Percentiles rank a stretch among this genome's conserved stretches.
Conservation (phyloP, 2,113 vertebrate species). For the Paracyprichromis sp. region DNA sequence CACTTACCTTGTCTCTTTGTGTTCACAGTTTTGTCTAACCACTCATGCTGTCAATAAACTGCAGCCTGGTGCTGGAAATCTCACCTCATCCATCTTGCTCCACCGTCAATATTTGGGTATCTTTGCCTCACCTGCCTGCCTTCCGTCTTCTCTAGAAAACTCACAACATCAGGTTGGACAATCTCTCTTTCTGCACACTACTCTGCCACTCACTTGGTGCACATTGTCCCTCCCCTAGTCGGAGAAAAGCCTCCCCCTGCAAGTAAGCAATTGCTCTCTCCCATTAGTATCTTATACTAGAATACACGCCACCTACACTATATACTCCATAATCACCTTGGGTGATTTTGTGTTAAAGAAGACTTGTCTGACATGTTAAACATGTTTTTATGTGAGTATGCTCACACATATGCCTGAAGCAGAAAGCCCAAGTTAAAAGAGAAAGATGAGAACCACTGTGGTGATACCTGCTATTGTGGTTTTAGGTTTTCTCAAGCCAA, state of each 20-base stretch:
- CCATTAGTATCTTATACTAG: background rate
- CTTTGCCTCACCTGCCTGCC: background rate
- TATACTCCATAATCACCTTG: background rate
- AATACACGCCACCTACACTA: background rate
- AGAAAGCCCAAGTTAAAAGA: background rate
- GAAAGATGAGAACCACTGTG: background rate
- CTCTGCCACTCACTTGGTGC: background rate
- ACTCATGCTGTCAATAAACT: background rate
- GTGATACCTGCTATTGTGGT: background rate
- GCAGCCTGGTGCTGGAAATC: background rate
- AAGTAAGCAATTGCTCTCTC: background rate
- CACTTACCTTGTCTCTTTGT: background rate
- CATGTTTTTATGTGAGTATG: background rate
- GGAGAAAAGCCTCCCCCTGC: background rate
- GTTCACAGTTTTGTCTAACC: background rate
- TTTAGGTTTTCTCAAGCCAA: background rate
- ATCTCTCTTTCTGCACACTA: background rate
- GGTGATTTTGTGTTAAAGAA: background rate
- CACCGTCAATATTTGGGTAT: background rate
- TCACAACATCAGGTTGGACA: background rate
- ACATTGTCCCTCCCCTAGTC: background rate
- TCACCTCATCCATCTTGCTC: background rate
- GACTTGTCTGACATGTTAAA: background rate
- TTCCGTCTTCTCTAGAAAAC: background rate
- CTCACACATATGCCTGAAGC: background rate